Evolutionary conservation across 2,888 invertebrate species (phyloP), one percentile per base, ranked within the genome.

Genomic region (Limenitis arthemis): DNA sequence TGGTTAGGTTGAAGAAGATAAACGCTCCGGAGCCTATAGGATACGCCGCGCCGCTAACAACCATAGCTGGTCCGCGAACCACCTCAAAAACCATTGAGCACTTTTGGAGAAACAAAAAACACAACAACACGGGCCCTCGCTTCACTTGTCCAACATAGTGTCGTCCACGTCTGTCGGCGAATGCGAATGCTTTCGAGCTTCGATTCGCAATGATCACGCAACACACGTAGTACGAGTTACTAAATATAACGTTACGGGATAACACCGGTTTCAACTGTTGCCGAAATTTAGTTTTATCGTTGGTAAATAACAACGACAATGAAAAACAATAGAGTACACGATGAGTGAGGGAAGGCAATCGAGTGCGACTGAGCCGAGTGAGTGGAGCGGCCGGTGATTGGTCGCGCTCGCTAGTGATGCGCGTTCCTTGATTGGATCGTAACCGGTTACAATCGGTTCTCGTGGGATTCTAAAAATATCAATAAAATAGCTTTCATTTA

Each of bases 71-170:
- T 66, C 65, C 66, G 68, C 71, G 59, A 56, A 59, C 66, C 72
- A 63, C 78, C 70, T 69, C 77, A 72, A 77, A 70, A 77, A 84
- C 77, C 85, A 84, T 85, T 82, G 78, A 79, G 76, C 67, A 72
- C 59, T 62, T 67, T 61, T 63, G 44, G 51, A 44, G 51, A 47
- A 44, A 60, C 60, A 67, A 54, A 61, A n/a, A 65, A 68, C 59
- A 59, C 64, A 56, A 58, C 59, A 56, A 38, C 44, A 53, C 36
- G 42, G 43, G 47, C 29, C 41, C 29, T 31, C 44, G 30, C 53
- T 71, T 81, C 72, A 81, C 80, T 85, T 85, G 76, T 85, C 85
- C 75, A 85, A 84, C 85, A 85, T 85, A 72, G 76, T 83, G 59
- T 50, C 46, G 37, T 42, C 30, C 40, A 31, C 47, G 44, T 38